These are phyloP conservation scores for Manacus vitellinus DNA, from an alignment of 2,113 vertebrate genomes.

Conservation along the genomic window DNA sequence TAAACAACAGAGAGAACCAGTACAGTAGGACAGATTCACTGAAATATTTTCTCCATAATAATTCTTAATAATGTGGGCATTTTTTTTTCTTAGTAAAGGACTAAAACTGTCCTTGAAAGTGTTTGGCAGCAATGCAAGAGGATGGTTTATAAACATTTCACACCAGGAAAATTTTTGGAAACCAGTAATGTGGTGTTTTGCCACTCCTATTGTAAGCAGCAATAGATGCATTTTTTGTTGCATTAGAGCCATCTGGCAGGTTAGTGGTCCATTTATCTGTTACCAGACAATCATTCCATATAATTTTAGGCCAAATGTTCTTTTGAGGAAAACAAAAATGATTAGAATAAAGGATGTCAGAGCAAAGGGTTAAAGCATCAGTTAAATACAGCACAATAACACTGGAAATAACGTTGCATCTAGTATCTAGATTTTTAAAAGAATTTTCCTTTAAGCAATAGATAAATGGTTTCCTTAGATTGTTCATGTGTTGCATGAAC, in stretches of 20 bases:
- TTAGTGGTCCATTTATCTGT: neutral
- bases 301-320: neutral
- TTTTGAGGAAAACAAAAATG: neutral
- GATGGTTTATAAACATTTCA: neutral
- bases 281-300: neutral
- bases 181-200: neutral
- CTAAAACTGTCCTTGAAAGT: neutral
- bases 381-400: neutral
- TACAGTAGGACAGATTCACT: neutral
- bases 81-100: neutral
- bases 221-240: neutral
- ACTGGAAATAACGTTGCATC: neutral
- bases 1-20: neutral
- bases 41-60: neutral
- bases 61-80: neutral
- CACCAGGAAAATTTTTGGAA: neutral
- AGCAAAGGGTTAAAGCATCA: neutral
- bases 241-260: neutral
- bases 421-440: neutral
- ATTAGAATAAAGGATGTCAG: neutral
- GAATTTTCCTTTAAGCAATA: neutral
- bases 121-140: neutral
- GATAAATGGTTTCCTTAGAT: neutral
- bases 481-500: neutral
- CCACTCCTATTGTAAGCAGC: neutral